Conservation (phyloP, 2,888 invertebrate species). For the Busseola fusca region DNA sequence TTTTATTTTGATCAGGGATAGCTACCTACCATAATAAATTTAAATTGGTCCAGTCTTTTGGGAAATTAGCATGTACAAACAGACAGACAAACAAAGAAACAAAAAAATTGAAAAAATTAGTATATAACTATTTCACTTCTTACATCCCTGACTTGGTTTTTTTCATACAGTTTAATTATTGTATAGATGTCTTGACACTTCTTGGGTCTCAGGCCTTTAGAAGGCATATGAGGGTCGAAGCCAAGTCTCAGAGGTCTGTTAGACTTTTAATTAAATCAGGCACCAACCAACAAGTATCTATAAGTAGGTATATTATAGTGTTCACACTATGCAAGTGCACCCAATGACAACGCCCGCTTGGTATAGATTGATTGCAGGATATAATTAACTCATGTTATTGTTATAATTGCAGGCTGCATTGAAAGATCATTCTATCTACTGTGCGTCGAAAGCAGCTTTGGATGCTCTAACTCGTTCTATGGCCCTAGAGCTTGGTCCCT, state of each 20-base stretch:
- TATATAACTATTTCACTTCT: too few relatives aligned
- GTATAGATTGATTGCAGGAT: background rate
- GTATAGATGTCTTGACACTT: too few relatives aligned
- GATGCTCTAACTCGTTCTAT: constrained; percentile 95
- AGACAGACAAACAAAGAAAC: too few relatives aligned
- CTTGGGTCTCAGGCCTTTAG: too few relatives aligned
- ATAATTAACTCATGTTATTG: background rate
- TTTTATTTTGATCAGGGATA: too few relatives aligned
- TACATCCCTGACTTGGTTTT: too few relatives aligned
- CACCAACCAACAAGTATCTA: background rate
- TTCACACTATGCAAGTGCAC: background rate
- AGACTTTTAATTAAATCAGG: background rate
- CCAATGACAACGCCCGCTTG: background rate
- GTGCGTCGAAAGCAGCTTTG: constrained; percentile 96
- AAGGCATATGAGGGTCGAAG: background rate
- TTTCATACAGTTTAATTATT: too few relatives aligned
- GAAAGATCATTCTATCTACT: constrained; percentile 94
- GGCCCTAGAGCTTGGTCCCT: constrained; percentile 95
- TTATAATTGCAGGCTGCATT: constrained; percentile 89
- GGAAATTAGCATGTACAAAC: too few relatives aligned
- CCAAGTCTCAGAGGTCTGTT: background rate
- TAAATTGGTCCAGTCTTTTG: too few relatives aligned
- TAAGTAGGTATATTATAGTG: too few relatives aligned
- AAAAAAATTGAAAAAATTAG: too few relatives aligned
- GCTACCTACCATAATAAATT: too few relatives aligned